A percentile compares a stretch with the other conserved stretches of the same genome.
These are phyloP conservation scores for Octomys mimax DNA, from an alignment of 2,797 vertebrate genomes.

Conservation along the genomic window DNA sequence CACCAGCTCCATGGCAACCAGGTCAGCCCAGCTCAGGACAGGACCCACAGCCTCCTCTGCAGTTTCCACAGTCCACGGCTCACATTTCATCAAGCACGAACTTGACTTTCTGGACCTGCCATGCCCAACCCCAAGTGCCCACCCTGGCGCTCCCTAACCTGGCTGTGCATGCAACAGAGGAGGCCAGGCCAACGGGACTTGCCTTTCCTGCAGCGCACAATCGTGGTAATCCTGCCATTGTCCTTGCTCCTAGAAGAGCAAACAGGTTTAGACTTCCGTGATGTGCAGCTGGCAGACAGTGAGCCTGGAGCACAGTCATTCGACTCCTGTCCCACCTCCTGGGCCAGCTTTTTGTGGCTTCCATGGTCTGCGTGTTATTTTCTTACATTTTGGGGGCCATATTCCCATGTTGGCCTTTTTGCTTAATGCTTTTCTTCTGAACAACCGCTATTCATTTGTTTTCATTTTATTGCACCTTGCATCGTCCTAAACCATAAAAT, in stretches of 20 bases:
- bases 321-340: background rate
- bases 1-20: background rate
- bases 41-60: background rate
- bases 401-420: background rate
- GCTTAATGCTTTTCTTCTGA: conserved; percentile 60
- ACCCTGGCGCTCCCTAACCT: background rate
- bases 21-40: background rate
- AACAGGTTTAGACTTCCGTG: background rate
- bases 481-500: background rate
- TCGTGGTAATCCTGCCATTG: background rate
- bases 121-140: background rate
- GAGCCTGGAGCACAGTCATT: background rate
- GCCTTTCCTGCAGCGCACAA: background rate
- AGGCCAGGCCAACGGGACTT: background rate
- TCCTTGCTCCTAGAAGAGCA: conserved; percentile 1
- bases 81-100: background rate
- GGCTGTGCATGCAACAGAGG: background rate
- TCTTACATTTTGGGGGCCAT: background rate
- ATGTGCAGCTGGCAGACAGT: background rate
- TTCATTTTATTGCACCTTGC: background rate
- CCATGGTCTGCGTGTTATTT: background rate
- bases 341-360: background rate
- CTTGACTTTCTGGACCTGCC: background rate
- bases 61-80: background rate
- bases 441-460: background rate